Conservation (phyloP, 2,113 vertebrate genomes). For the Eubucco bourcierii region DNA sequence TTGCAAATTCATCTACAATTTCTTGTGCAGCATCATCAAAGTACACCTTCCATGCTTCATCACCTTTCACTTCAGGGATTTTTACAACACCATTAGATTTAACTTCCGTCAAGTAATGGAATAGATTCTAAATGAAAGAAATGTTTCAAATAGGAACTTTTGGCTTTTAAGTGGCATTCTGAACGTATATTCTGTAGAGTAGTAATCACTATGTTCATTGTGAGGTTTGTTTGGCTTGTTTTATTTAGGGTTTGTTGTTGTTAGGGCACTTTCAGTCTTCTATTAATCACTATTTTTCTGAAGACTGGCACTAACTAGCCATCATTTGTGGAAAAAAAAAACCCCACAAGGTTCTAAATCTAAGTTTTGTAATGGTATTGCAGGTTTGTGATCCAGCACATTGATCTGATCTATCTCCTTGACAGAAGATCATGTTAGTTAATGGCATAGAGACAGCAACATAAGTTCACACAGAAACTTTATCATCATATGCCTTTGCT, state of each 20-base stretch:
- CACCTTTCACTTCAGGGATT: constrained; percentile 92
- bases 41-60: constrained; percentile 98
- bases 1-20: constrained; percentile 98
- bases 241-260: neutral
- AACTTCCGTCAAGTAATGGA: constrained; percentile 94
- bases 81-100: constrained; percentile 88
- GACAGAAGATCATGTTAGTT: neutral
- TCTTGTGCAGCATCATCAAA: constrained; percentile 94
- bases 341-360: neutral
- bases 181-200: neutral
- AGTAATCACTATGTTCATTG: neutral
- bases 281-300: neutral
- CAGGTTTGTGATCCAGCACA: neutral
- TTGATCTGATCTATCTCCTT: neutral
- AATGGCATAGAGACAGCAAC: neutral
- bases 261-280: neutral
- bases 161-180: neutral
- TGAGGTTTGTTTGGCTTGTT: neutral
- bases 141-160: neutral
- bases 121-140: constrained; percentile 85
- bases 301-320: neutral
- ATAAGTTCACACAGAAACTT: neutral
- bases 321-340: neutral
- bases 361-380: neutral
- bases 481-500: neutral